Evolutionary conservation across 1,140 invertebrate species (phyloP).

Genomic region (Musca domestica): DNA sequence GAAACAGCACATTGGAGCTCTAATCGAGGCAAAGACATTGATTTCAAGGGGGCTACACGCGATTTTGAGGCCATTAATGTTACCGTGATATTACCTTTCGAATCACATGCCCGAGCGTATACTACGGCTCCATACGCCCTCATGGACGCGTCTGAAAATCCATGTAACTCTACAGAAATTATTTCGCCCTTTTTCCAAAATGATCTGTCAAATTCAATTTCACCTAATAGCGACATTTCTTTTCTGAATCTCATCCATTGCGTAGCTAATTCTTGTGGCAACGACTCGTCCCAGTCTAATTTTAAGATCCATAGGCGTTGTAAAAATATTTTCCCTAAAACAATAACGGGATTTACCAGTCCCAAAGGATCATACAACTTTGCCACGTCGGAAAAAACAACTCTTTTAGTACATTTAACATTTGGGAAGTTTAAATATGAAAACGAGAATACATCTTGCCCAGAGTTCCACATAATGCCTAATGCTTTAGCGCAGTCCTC

Average conservation of each 20-base stretch:
- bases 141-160: not conserved
- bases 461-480: slow-evolving; percentile 44
- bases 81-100: not conserved
- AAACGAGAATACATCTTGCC: slow-evolving; percentile 32
- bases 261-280: not conserved
- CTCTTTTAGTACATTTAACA: slow-evolving; percentile 28
- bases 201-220: not conserved
- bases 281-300: slow-evolving; percentile 16
- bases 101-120: not conserved
- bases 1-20: not conserved
- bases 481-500: slow-evolving; percentile 30
- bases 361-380: slow-evolving; percentile 43
- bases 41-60: not conserved
- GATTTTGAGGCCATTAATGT: slow-evolving; percentile 7
- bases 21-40: not conserved
- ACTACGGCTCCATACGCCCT: no score
- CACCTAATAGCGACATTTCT: not conserved
- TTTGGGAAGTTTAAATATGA: not conserved
- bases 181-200: not conserved
- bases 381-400: slow-evolving; percentile 30
- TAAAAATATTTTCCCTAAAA: slow-evolving; percentile 41
- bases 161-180: not conserved
- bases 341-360: slow-evolving; percentile 36
- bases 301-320: slow-evolving; percentile 35
- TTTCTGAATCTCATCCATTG: not conserved